Conservation (phyloP, 2,113 vertebrate genomes). For the Oryzias celebensis region DNA sequence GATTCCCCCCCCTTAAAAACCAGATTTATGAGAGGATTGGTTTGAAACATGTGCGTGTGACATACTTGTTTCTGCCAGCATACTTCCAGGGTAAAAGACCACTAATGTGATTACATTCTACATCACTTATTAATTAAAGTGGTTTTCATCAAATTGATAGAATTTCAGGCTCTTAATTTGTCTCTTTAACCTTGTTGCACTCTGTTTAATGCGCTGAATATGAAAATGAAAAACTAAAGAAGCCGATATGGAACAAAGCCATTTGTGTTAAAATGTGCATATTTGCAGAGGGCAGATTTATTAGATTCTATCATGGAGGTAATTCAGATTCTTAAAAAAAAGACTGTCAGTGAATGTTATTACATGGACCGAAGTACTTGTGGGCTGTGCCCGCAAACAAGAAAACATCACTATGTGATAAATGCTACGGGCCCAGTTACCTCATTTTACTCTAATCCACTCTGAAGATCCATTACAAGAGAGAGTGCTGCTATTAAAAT, state of each 20-base stretch:
- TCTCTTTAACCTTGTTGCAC: background rate
- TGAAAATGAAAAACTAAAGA: background rate
- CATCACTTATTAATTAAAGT: no score
- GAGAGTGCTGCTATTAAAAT: slow-evolving; percentile 36
- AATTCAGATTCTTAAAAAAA: slow-evolving; percentile 20
- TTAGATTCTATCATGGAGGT: background rate
- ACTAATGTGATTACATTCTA: background rate
- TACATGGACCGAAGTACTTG: slow-evolving; percentile 8
- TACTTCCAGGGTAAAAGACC: background rate
- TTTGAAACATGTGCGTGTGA: no score
- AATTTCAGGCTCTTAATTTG: no score
- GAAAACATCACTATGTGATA: slow-evolving; percentile 33
- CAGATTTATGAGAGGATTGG: no score
- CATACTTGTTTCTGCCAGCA: background rate
- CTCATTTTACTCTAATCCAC: slow-evolving; percentile 24
- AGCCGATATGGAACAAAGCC: background rate
- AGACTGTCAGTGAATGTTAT: slow-evolving; percentile 18
- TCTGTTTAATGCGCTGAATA: background rate
- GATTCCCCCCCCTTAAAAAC: no score
- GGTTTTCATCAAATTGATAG: no score
- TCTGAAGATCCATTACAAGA: slow-evolving; percentile 41
- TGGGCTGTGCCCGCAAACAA: slow-evolving; percentile 16
- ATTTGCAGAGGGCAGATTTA: background rate
- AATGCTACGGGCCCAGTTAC: slow-evolving; percentile 30
- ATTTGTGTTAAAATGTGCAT: background rate